These are phyloP conservation scores for Meleagris gallopavo DNA, from an alignment of 2,113 vertebrate genomes.

Conservation along the genomic window DNA sequence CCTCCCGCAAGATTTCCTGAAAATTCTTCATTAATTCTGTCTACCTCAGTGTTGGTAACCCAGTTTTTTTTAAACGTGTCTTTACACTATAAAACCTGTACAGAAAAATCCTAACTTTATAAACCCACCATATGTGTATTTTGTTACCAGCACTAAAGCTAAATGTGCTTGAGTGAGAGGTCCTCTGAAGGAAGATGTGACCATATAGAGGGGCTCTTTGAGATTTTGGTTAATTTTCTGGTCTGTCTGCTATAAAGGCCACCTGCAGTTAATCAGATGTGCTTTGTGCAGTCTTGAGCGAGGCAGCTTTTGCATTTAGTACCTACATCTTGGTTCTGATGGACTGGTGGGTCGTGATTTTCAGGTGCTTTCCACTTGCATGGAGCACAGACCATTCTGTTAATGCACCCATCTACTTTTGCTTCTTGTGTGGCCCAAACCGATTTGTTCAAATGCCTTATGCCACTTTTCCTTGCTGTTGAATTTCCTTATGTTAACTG, in stretches of 20 bases:
- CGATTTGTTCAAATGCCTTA: neutral
- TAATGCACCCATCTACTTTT: neutral
- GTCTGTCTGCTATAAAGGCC: neutral
- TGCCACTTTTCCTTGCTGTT: neutral
- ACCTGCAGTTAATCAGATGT: neutral
- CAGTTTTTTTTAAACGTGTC: neutral
- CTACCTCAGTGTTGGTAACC: neutral
- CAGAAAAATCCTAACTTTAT: neutral
- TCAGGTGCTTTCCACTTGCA: neutral
- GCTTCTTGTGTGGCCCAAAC: neutral
- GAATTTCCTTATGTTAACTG: neutral
- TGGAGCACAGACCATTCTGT: accelerated
- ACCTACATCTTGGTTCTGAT: accelerated
- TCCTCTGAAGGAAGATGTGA: neutral
- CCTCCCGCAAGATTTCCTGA: neutral
- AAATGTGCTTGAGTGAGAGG: neutral
- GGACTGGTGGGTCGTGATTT: neutral
- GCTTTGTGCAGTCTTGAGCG: neutral
- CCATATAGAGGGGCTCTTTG: neutral
- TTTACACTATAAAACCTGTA: neutral
- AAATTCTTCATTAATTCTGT: neutral
- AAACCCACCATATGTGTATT: neutral
- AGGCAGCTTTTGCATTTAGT: neutral
- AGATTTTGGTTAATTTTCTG: neutral
- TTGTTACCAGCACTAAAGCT: neutral